Evolutionary conservation across 2,797 vertebrate species (phyloP).

Genomic region (Aulostomus chinensis): DNA sequence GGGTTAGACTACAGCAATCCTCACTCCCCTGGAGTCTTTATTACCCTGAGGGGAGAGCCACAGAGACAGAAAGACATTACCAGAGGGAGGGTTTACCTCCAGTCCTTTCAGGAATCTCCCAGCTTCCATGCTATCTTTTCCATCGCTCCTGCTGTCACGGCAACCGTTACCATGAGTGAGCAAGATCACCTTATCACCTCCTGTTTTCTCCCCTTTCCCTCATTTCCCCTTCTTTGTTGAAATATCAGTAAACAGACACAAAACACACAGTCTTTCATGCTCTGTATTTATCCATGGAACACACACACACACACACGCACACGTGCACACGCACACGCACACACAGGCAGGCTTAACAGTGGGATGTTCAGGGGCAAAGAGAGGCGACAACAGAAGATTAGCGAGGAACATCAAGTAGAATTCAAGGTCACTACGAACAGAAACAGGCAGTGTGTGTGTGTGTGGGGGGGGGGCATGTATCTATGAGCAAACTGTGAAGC

Average conservation of each 20-base stretch:
- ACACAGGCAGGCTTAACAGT: neutral
- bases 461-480: no score
- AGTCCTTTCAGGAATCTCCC: conserved; percentile 31
- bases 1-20: conserved; percentile 4
- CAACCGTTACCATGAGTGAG: conserved; percentile 48
- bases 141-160: conserved; percentile 36
- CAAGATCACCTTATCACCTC: conserved; percentile 23
- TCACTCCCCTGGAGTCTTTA: conserved; percentile 5
- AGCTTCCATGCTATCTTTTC: conserved; percentile 13
- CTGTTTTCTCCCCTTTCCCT: neutral
- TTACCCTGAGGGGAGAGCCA: neutral
- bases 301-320: neutral
- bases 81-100: conserved; percentile 25
- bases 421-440: conserved; percentile 21
- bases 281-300: neutral
- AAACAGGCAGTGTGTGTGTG: no score
- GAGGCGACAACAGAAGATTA: conserved; percentile 20
- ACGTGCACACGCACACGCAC: neutral
- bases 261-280: neutral
- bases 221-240: neutral
- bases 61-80: conserved; percentile 2
- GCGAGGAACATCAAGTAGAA: conserved; percentile 12
- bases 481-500: no score
- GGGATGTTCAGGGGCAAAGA: conserved; percentile 8
- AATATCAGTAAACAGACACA: conserved; percentile 7